Percentiles rank a stretch among this genome's conserved stretches.
phyloP scores from a whole-genome alignment of 2,797 vertebrate genomes.

The Platyrinchus mystaceus region DNA sequence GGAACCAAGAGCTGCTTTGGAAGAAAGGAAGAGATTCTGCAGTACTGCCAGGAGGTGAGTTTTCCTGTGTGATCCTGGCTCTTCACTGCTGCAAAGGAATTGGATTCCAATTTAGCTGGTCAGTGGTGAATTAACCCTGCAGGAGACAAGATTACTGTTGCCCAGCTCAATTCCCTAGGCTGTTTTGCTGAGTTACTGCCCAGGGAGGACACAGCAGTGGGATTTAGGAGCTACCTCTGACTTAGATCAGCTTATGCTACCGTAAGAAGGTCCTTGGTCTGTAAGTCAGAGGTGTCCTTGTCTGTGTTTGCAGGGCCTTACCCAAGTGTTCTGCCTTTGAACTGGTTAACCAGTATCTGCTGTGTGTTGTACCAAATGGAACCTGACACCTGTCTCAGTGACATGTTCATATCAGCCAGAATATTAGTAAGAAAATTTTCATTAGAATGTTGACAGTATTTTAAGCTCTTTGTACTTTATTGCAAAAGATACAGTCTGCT shows the following conservation, averaged over 20 bases:
- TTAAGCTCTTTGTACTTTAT: neutral
- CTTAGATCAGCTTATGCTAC: neutral
- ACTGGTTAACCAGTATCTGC: neutral
- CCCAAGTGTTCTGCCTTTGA: neutral
- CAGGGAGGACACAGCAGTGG: neutral
- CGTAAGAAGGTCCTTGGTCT: neutral
- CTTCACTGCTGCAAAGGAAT: neutral
- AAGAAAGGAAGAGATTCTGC: constrained; percentile 90
- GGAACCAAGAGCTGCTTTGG: constrained; percentile 89
- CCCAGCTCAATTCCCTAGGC: neutral
- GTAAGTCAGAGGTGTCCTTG: neutral
- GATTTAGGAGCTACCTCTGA: neutral
- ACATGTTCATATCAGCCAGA: neutral
- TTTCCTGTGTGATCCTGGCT: neutral
- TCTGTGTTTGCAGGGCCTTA: neutral
- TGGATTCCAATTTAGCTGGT: neutral
- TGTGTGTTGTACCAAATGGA: neutral
- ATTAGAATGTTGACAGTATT: neutral
- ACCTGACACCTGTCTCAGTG: neutral
- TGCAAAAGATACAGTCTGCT: neutral
- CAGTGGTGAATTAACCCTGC: neutral
- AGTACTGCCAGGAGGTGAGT: constrained; percentile 97
- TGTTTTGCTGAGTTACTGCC: neutral
- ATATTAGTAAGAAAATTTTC: neutral
- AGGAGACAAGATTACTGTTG: neutral